Base-by-base conservation (phyloP, 1,140 invertebrate species). In the Muscidifurax raptorellus region DNA sequence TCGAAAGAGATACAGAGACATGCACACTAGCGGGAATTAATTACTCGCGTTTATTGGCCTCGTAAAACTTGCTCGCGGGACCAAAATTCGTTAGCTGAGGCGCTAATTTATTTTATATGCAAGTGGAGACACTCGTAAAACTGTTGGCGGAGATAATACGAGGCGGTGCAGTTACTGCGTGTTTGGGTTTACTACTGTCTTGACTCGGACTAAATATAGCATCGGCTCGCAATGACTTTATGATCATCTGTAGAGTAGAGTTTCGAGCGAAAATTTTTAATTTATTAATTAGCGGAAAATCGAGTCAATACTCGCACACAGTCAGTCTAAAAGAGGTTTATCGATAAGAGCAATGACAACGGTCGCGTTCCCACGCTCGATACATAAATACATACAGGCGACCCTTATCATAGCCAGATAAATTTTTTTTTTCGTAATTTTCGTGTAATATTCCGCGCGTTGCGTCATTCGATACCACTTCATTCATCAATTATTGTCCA, bases 101-200 rank as follows among this genome's bases (percentile, higher is more conserved):
- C 81, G 81, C 81, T 83, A 83, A 83, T 83, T 83, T 83, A 83
- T 83, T 83, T 77, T 76, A 83, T 69, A 64, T 3, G 47, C 28
- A 10, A 32, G 27, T 74, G 13, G 64, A 44, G 13, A 72, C 28
- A 22, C 80, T 83, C 81, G 81, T 83, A 83, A 83, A 82, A 82
- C 44, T 27, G 18, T 44, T 76, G 59, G 22, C 32, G 30, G 25
- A 59, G 81, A 83, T 83, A 77, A 83, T 40, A 36, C 71, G 72
- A 52, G 66, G 52, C 47, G 72, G 71, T 74, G 22, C n/a, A n/a
- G n/a, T 59, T 22, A 59, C 22, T 52, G 71, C 52, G 78, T 32
- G 30, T 71, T 80, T 80, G 44, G 40, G 32, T 66, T n/a, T 78
- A 71, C 25, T 71, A 71, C 47, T 81, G 30, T 47, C 80, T 59